Evolutionary conservation across 1,140 invertebrate genomes (phyloP), one percentile per base, ranked within the genome.

Genomic region (Zaprionus davidi): DNA sequence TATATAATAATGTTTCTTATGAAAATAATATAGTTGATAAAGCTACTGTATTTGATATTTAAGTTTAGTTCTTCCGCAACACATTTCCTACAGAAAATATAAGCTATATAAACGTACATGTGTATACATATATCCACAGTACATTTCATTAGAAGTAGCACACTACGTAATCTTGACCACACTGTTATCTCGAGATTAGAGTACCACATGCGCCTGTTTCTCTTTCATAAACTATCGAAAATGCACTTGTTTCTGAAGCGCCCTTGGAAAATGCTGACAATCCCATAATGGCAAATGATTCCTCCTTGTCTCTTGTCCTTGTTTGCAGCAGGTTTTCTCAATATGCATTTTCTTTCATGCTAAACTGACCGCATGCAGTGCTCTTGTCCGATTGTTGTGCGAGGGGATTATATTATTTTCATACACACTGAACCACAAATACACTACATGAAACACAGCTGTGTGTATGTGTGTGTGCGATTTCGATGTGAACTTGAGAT

Each of bases 371-470:
- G 46, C 46, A 51, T 13, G 9, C 11, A 22, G 41, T 22, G 46
- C 46, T 51, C 46, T 51, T 51, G 46, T 22, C 46, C 9, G 46
- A 51, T 51, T 51, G 20, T 51, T 51, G 20, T 51, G 46, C 20
- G 46, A 20, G n/a, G 46, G 12, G 11, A 20, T 51, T 51, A 51
- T 20, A 20, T 20, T 51, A 51, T 24, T 51, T 51, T n/a, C 46
- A 2, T 20, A 51, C 46, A 51, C 20, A 51, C 46, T 51, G 46
- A 24, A 20, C 46, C 46, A 51, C 20, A 51, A 51, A 51, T 51
- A 6, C 46, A 51, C 9, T 46, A n/a, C 2, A 1, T 17, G 7
- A 46, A 38, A 38, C 36, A 38, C 13, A 13, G 1, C 5, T 38
- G 13, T 38, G 41, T 2, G 0, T 24, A 7, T 22, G 20, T 51